Conservation (phyloP, 2,888 invertebrate genomes). For the Caenorhabditis sinica region DNA sequence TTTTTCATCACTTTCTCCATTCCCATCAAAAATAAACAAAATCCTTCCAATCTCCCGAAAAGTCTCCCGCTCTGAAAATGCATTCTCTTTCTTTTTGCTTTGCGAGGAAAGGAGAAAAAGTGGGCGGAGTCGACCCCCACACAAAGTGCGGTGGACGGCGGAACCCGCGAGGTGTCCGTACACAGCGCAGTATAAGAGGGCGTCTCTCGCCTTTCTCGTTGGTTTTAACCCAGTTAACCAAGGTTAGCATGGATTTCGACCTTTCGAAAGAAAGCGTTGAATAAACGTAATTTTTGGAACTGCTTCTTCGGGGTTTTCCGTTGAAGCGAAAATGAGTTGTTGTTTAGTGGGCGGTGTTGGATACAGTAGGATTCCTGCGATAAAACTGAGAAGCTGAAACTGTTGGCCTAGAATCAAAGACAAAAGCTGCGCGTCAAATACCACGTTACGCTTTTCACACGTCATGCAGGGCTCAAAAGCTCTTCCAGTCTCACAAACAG, state of each 20-base stretch:
- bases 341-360: too few relatives aligned
- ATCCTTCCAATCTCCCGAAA: too few relatives aligned
- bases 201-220: neutral
- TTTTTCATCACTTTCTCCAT: too few relatives aligned
- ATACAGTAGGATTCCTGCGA: too few relatives aligned
- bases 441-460: neutral
- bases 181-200: neutral
- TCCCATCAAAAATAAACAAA: too few relatives aligned
- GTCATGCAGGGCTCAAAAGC: too few relatives aligned
- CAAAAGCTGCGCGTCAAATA: too few relatives aligned
- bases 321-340: neutral
- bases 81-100: neutral
- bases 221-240: conserved; percentile 23
- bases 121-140: neutral
- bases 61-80: neutral
- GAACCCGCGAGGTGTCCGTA: neutral
- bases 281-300: conserved; percentile 3
- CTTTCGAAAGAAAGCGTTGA: conserved; percentile 10
- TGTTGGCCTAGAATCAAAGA: too few relatives aligned
- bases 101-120: neutral
- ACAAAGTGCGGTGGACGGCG: neutral
- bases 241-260: conserved; percentile 23
- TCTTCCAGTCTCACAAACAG: neutral
- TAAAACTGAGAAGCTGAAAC: too few relatives aligned
- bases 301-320: conserved; percentile 11